Conservation (phyloP, 1,140 invertebrate species). For the Tachypleus tridentatus region DNA sequence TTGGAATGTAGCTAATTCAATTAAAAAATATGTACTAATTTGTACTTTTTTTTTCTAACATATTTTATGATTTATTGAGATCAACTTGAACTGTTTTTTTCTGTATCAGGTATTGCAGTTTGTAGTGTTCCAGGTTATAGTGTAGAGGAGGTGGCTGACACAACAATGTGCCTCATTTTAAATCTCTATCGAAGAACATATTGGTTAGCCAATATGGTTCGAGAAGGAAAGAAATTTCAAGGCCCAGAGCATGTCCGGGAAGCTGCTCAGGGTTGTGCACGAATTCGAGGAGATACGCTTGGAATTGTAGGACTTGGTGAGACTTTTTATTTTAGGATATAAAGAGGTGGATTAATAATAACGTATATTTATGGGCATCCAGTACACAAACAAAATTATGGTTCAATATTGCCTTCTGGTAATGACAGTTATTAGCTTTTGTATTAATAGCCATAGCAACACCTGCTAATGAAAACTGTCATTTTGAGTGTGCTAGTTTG, state of each 20-base stretch:
- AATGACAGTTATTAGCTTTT: no score
- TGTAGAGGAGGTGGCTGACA: slow-evolving; percentile 98
- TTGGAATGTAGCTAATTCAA: no score
- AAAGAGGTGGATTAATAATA: slow-evolving; percentile 67
- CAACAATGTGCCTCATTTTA: slow-evolving; percentile 93
- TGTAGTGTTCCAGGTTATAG: slow-evolving; percentile 99
- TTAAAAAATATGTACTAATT: no score
- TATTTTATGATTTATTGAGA: no score
- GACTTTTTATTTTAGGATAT: slow-evolving; percentile 71
- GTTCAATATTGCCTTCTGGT: no score
- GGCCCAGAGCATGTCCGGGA: slow-evolving; percentile 83
- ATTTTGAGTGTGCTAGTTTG: no score
- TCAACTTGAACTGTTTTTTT: no score
- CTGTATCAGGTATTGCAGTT: slow-evolving; percentile 71
- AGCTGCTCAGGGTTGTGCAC: slow-evolving; percentile 82
- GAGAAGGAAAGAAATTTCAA: slow-evolving; percentile 96
- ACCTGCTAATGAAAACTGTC: no score
- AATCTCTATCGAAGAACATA: slow-evolving; percentile 97
- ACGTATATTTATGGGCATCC: slow-evolving; percentile 57
- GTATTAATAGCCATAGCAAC: no score
- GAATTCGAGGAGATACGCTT: slow-evolving; percentile 90
- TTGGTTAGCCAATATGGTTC: slow-evolving; percentile 96
- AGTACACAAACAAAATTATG: no score
- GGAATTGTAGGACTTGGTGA: slow-evolving; percentile 83
- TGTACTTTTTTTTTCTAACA: no score